A percentile compares a stretch with the other conserved stretches of the same genome.
These are phyloP conservation scores for Nephotettix cincticeps DNA, from an alignment of 1,140 invertebrate species.

Conservation along the genomic window DNA sequence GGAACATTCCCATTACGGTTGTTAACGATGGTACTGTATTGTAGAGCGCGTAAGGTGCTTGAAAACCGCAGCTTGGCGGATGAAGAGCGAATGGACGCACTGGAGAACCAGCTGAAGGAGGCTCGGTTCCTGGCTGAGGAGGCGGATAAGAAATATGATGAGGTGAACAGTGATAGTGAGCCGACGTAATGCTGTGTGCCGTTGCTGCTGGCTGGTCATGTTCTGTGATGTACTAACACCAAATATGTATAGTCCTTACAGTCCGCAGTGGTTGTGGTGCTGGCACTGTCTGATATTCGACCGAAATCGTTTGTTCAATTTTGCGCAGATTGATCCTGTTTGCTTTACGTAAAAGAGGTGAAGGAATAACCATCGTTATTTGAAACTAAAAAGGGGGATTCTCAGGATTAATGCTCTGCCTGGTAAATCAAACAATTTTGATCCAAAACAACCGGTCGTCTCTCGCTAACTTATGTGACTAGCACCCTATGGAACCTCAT, in stretches of 20 bases:
- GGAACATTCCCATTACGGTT: slow-evolving; percentile 55
- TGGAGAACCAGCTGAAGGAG: slow-evolving; percentile 99
- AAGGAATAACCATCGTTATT: too few species aligned
- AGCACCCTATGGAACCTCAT: too few species aligned
- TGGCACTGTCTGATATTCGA: too few species aligned
- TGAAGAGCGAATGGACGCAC: slow-evolving; percentile 99
- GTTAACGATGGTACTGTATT: slow-evolving; percentile 1
- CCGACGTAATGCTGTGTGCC: not conserved
- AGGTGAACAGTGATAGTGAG: slow-evolving; percentile 65
- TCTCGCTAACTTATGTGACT: too few species aligned
- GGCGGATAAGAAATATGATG: slow-evolving; percentile 99
- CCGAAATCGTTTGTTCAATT: too few species aligned
- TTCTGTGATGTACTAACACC: slow-evolving; percentile 12
- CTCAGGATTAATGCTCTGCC: too few species aligned
- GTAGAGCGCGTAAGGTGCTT: slow-evolving; percentile 97
- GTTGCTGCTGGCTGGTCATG: slow-evolving; percentile 1
- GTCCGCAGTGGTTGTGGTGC: too few species aligned
- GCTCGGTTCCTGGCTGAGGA: slow-evolving; percentile 99
- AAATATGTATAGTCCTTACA: not conserved
- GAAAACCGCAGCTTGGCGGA: slow-evolving; percentile 99
- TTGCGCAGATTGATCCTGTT: too few species aligned
- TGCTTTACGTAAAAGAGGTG: too few species aligned
- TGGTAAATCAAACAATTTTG: too few species aligned
- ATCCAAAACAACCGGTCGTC: too few species aligned
- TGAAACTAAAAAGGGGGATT: too few species aligned